Evolutionary conservation across 92 coral and sea anemone genomes (phyloP), one percentile per base, ranked within the genome.

Genomic region (Pocillopora meandrina): DNA sequence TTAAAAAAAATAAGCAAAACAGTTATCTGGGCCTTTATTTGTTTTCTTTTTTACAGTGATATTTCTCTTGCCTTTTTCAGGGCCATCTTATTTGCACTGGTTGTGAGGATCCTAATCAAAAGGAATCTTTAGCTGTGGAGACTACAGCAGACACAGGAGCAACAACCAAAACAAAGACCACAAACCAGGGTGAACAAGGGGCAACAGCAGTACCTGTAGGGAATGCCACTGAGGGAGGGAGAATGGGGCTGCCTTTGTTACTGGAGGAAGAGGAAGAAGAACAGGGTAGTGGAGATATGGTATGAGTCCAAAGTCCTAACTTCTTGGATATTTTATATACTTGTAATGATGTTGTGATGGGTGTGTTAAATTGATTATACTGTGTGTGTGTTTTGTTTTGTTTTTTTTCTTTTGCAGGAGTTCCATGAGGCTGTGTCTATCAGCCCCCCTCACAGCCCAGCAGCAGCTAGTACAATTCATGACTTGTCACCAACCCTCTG

Each of bases 401-500:
- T 33, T 14, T n/a, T 35, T 5, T 56, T 26, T 18, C 1, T 19
- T 12, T 60, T 72, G 31, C 82, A 85, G 93, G 87, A 71, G 36
- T 83, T 60, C 26, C 52, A 88, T 62, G 84, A 83, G 34, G 84
- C 42, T 23, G 61, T 73, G 60, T n/a, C 76, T 0, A 85, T 89
- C 72, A 87, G 83, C 35, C 87, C 80, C 2, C 20, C 75, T n/a
- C 90, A 85, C 55, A 84, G 81, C 34, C 89, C 83, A 21, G 75
- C 92, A 20, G 86, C 89, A 0, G 82, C 90, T 61, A 93, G 95
- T 56, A 89, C 89, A 72, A 80, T 91, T 42, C 98, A 91, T 58
- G 98, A 94, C 59, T 87, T 92, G 81, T 92, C 98, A 78, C 96
- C 93, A 68, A 94, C 95, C 72, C 92, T 94, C 82, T 94, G 98